Base-by-base conservation (phyloP, 2,113 vertebrate genomes). In the Baryphthengus martii region DNA sequence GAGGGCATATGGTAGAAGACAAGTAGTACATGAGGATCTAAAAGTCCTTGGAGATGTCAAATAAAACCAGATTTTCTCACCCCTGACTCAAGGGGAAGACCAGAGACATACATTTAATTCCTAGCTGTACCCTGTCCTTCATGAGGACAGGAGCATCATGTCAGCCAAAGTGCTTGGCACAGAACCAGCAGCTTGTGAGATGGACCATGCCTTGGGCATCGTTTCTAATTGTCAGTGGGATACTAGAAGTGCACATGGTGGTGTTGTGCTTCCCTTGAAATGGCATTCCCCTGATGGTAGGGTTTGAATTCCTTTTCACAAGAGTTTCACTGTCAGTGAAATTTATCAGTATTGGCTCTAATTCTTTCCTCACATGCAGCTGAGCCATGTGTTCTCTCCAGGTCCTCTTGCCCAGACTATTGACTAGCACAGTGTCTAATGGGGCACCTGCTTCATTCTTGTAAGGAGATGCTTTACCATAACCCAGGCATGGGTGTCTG, bases 361-460 rank as follows among this genome's bases (percentile, higher is more conserved):
- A 55, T 58, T 59, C 29, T n/a, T 49, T 49, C 39, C 17, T 83
- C 31, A 19, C 2, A 7, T 33, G n/a, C 29, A 59, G 72, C 65
- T 0, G 2, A 71, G 18, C 50, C 3, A 0, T 0, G 3, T 59
- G 39, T 13, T 21, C 24, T 59, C 25, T 33, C 35, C 50, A 35
- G 33, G 11, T 4, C 8, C 26, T 12, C 5, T 49, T n/a, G 11
- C 28, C 20, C 63, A 76, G 49, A 44, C 23, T 16, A 1, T 2
- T 63, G 62, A 29, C 40, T 31, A 44, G 15, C 18, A 6, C 31
- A 23, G 18, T 53, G 52, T 39, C 23, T 45, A 61, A 23, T 0
- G 1, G 39, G 29, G 14, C 5, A 8, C 26, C 39, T 42, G 39
- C 25, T 52, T 9, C n/a, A 1, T 37, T 70, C 15, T 59, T 29